A percentile compares a stretch with the other conserved stretches of the same genome.
Evolutionary conservation across 2,113 vertebrate genomes (phyloP).

Genomic region (Dasyornis broadbenti): DNA sequence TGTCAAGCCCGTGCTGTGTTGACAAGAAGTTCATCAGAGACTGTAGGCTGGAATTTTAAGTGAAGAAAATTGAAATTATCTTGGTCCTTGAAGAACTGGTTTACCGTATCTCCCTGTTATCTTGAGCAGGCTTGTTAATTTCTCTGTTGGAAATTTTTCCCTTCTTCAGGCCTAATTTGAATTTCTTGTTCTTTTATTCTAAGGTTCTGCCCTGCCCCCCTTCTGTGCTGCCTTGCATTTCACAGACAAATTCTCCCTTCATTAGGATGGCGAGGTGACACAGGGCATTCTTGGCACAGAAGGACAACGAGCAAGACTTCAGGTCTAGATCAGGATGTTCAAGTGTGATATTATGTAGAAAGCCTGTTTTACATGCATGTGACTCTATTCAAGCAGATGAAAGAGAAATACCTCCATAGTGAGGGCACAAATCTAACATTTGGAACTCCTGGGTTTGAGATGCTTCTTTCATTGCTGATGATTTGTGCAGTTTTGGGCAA

Average conservation of each 20-base stretch:
- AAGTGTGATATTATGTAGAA: background rate
- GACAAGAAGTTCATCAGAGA: constrained; percentile 1
- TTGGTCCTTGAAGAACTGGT: background rate
- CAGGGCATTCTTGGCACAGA: background rate
- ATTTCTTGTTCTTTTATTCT: background rate
- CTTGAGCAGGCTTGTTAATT: background rate
- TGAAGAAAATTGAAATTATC: constrained; percentile 4
- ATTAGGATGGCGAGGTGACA: background rate
- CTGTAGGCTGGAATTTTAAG: background rate
- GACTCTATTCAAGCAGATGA: background rate
- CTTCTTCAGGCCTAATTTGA: background rate
- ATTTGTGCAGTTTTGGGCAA: background rate
- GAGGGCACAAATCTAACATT: background rate
- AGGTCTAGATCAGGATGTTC: background rate
- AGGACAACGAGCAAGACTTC: background rate
- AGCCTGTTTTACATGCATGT: background rate
- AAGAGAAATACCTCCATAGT: background rate
- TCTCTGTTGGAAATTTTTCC: background rate
- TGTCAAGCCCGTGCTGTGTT: background rate
- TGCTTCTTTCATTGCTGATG: background rate
- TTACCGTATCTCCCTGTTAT: background rate
- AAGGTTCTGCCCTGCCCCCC: background rate
- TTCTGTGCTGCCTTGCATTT: background rate
- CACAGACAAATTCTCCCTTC: background rate
- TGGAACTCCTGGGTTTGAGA: background rate